phyloP scores from a whole-genome alignment of 2,113 vertebrate species.

The Micronycteris hirsuta region DNA sequence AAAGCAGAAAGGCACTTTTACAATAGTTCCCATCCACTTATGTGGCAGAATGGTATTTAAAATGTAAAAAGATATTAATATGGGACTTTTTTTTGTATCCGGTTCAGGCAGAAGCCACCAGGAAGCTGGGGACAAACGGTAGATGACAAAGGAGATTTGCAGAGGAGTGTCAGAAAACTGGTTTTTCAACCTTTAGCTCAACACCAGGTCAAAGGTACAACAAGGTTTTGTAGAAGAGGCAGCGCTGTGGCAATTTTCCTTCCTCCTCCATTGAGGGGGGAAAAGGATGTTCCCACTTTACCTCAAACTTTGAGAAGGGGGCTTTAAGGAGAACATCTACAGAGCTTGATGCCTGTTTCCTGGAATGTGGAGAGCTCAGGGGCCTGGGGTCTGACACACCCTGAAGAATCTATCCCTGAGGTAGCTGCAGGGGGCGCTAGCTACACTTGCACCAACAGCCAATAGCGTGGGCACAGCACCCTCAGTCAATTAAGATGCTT shows the following conservation, averaged over 20 bases:
- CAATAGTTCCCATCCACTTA: background rate
- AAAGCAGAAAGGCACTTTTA: background rate
- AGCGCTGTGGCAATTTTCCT: background rate
- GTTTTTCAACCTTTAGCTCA: background rate
- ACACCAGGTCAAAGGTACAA: background rate
- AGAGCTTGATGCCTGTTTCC: background rate
- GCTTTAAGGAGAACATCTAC: background rate
- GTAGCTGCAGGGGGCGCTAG: no score
- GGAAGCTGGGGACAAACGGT: background rate
- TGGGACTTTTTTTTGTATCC: background rate
- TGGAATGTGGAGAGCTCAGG: background rate
- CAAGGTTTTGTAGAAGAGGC: background rate
- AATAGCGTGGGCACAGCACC: no score
- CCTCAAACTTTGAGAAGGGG: background rate
- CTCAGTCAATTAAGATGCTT: background rate
- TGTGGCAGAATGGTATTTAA: background rate
- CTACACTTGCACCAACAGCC: background rate
- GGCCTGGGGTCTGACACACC: background rate
- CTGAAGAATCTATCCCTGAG: background rate
- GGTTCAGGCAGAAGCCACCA: background rate
- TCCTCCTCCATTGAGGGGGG: background rate
- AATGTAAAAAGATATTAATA: background rate
- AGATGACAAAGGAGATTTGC: background rate
- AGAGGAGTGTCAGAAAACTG: background rate
- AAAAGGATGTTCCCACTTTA: background rate